phyloP scores from a whole-genome alignment of 2,888 invertebrate genomes.

The Cactoblastis cactorum region DNA sequence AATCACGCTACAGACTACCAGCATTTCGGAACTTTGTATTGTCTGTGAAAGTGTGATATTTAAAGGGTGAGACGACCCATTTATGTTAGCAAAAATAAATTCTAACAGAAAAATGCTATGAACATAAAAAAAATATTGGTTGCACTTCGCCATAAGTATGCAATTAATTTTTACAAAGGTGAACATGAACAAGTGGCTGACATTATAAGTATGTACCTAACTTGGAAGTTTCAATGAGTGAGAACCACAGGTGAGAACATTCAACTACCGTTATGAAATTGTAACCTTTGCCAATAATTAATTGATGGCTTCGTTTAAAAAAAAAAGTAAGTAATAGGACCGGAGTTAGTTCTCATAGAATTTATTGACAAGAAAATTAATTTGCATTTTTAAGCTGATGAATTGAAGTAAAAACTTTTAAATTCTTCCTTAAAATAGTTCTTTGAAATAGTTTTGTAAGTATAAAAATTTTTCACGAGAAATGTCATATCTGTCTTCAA shows the following conservation, averaged over 20 bases:
- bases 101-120: no score
- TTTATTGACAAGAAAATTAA: no score
- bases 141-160: not conserved
- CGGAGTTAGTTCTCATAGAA: not conserved
- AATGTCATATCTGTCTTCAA: no score
- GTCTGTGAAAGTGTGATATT: no score
- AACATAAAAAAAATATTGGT: not conserved
- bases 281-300: conserved; percentile 5
- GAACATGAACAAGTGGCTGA: not conserved
- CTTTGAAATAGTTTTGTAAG: no score
- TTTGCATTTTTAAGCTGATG: no score
- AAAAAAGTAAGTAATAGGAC: not conserved
- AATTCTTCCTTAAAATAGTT: no score
- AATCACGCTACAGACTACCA: no score
- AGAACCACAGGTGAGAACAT: not conserved
- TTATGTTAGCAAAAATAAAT: not conserved
- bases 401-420: no score
- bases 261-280: conserved; percentile 3
- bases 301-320: not conserved
- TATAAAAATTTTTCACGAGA: no score
- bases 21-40: no score
- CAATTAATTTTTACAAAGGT: not conserved
- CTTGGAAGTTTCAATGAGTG: not conserved
- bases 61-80: no score
- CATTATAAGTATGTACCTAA: not conserved